Evolutionary conservation across 2,888 invertebrate species (phyloP).

Genomic region (Listrodromus nycthemerus): DNA sequence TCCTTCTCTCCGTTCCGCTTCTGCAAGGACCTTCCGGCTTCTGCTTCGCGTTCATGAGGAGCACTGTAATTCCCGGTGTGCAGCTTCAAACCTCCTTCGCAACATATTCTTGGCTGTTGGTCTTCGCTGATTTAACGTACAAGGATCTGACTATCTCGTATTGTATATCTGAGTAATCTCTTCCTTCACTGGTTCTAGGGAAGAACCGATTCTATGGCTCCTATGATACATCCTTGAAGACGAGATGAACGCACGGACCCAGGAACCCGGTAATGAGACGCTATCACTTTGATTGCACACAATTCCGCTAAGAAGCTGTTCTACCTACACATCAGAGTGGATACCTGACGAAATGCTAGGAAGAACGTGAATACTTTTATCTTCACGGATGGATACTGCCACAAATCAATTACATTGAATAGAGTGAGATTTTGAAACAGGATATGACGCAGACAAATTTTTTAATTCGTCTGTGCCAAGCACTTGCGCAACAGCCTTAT

Average conservation of each 20-base stretch:
- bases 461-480: neutral
- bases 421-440: too few species aligned
- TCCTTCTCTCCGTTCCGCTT: conserved; percentile 51
- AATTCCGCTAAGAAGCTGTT: conserved; percentile 19
- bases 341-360: neutral
- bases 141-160: conserved; percentile 19
- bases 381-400: neutral
- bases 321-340: too few species aligned
- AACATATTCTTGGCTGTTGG: conserved; percentile 67
- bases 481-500: neutral
- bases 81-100: conserved; percentile 77
- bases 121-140: conserved; percentile 27
- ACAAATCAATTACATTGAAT: neutral
- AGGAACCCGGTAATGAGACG: conserved; percentile 20
- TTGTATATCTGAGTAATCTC: conserved; percentile 53
- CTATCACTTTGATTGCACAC: conserved; percentile 35
- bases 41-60: conserved; percentile 66
- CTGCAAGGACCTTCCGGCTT: conserved; percentile 24
- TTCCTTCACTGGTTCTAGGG: conserved; percentile 67
- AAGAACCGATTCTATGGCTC: conserved; percentile 57
- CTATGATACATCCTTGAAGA: conserved; percentile 1
- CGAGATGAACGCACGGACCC: conserved; percentile 66
- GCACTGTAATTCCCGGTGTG: conserved; percentile 36
- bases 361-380: neutral
- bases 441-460: too few species aligned